Conservation (phyloP, 2,797 vertebrate genomes). For the Mycteria americana region DNA sequence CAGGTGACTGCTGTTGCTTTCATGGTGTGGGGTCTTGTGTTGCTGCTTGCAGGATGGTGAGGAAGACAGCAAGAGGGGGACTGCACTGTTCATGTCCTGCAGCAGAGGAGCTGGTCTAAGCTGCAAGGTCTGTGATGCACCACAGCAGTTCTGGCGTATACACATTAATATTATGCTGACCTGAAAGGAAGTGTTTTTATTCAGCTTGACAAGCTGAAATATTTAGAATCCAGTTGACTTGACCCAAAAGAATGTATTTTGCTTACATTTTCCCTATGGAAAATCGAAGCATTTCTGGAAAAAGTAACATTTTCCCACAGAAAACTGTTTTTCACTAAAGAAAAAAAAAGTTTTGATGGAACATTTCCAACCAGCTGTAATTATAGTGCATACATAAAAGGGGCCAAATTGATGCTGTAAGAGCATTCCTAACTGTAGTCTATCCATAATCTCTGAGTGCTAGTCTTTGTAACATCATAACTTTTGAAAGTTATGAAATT, state of each 20-base stretch:
- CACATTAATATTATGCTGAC: not conserved
- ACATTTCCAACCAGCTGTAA: slow-evolving; percentile 39
- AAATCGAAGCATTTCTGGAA: slow-evolving; percentile 34
- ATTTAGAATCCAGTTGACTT: slow-evolving; percentile 22
- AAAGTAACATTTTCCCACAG: slow-evolving; percentile 56
- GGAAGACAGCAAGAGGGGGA: not conserved
- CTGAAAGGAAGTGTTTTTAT: slow-evolving; percentile 14
- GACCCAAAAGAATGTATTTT: slow-evolving; percentile 33
- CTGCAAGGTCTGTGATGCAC: not conserved
- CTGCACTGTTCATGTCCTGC: not conserved
- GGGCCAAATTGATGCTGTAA: slow-evolving; percentile 23
- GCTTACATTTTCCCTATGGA: slow-evolving; percentile 56
- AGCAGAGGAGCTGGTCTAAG: not conserved
- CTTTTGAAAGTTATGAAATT: not conserved
- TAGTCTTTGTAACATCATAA: not conserved
- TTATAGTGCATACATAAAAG: slow-evolving; percentile 37
- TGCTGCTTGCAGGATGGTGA: not conserved
- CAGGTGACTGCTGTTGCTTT: not conserved
- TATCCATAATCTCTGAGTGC: not conserved
- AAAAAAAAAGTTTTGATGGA: not conserved
- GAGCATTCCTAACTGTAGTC: not conserved
- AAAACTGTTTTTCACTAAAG: not conserved
- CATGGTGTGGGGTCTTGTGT: not conserved
- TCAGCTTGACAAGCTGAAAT: slow-evolving; percentile 17
- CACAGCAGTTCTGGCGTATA: not conserved